Evolutionary conservation across 2,797 vertebrate genomes (phyloP).

Genomic region (Myotis planiceps): DNA sequence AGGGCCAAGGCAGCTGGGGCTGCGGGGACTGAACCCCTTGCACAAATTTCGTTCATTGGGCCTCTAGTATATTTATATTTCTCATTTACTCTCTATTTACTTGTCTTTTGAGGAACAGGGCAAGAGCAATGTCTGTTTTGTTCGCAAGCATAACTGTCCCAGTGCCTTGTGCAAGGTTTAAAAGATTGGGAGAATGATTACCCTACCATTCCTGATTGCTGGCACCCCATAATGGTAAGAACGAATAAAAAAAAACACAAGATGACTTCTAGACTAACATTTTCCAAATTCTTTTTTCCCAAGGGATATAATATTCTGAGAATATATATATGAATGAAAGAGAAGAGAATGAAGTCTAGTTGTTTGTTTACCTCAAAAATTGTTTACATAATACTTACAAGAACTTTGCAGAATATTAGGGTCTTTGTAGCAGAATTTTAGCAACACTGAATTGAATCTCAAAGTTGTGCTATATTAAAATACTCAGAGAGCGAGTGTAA

Average conservation of each 20-base stretch:
- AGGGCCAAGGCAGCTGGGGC: too few relatives aligned
- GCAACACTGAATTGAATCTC: background rate
- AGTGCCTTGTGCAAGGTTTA: background rate
- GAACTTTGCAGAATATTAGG: background rate
- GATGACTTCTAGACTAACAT: background rate
- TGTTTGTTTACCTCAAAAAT: background rate
- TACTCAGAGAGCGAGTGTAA: background rate
- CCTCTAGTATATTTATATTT: background rate
- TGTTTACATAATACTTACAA: background rate
- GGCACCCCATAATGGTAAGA: background rate
- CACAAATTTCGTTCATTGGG: too few relatives aligned
- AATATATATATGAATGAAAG: background rate
- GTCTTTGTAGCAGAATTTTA: background rate
- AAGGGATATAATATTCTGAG: background rate
- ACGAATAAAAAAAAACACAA: background rate
- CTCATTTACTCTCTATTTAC: background rate
- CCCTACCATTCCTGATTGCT: background rate
- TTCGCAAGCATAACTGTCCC: background rate
- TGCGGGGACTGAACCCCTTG: too few relatives aligned
- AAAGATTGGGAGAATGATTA: background rate
- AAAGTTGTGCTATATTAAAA: background rate
- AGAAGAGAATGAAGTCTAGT: background rate
- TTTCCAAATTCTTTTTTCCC: background rate
- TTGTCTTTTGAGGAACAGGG: background rate
- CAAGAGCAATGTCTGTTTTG: background rate